Conservation (phyloP, 1,140 invertebrate species). For the Solen grandis region DNA sequence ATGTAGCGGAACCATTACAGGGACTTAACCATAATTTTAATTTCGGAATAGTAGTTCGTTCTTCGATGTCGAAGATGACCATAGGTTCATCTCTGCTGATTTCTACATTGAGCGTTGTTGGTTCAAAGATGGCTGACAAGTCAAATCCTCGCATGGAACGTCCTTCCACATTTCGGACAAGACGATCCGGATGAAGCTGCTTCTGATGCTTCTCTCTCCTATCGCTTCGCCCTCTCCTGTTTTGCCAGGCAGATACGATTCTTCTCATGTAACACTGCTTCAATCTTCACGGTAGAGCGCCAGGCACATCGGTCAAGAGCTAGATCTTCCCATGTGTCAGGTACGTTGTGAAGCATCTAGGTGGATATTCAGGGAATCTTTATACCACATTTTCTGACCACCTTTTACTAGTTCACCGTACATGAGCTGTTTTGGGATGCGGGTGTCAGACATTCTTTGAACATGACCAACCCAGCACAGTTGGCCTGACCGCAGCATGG, state of each 20-base stretch:
- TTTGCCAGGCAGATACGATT: not conserved
- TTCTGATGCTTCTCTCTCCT: constrained; percentile 5
- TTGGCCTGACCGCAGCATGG: constrained; percentile 16
- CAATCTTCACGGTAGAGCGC: not conserved
- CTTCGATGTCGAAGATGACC: not conserved
- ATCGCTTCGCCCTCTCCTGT: not conserved
- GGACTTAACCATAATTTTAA: too few species aligned
- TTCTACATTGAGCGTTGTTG: not conserved
- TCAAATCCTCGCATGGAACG: not conserved
- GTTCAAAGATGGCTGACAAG: constrained; percentile 32
- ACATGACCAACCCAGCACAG: constrained; percentile 50
- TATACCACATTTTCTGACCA: not conserved
- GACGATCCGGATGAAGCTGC: constrained; percentile 3
- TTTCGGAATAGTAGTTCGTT: not conserved
- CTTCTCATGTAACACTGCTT: constrained; percentile 1
- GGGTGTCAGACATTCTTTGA: constrained; percentile 11
- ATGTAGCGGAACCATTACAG: too few species aligned
- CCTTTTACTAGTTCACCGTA: constrained; percentile 5
- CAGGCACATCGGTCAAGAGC: not conserved
- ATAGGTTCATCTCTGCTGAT: not conserved
- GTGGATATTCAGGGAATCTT: constrained; percentile 5
- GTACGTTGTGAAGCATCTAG: not conserved
- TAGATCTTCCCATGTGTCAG: not conserved
- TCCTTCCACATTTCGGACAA: not conserved
- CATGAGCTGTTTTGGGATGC: constrained; percentile 37